A percentile compares a stretch with the other conserved stretches of the same genome.
These are phyloP conservation scores for Lateolabrax maculatus DNA, from an alignment of 2,797 vertebrate species.

Conservation along the genomic window DNA sequence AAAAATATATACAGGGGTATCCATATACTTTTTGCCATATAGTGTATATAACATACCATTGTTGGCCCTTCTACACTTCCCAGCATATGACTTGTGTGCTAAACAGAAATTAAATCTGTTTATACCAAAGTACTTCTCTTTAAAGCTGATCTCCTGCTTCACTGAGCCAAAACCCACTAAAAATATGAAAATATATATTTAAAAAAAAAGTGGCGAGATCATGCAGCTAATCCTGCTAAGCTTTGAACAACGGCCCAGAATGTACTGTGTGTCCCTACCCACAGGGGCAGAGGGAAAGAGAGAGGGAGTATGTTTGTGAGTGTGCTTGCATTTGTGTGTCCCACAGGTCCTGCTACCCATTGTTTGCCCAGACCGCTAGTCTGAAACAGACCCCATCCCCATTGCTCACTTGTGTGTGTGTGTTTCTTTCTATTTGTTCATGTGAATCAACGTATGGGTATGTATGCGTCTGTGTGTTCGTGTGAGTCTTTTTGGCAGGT, in stretches of 20 bases:
- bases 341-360: slow-evolving; percentile 53
- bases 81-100: slow-evolving; percentile 27
- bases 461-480: slow-evolving; percentile 1
- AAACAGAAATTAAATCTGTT: slow-evolving; percentile 19
- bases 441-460: slow-evolving; percentile 10
- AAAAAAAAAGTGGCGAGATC: slow-evolving; percentile 56
- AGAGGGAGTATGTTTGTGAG: slow-evolving; percentile 26
- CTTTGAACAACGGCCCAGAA: slow-evolving; percentile 75
- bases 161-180: slow-evolving; percentile 51
- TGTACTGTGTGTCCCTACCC: slow-evolving; percentile 61
- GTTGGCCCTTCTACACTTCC: not conserved
- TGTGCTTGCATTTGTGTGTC: slow-evolving; percentile 28
- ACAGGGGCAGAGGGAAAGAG: slow-evolving; percentile 46
- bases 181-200: slow-evolving; percentile 64
- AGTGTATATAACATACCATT: not conserved
- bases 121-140: slow-evolving; percentile 40
- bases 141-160: slow-evolving; percentile 36
- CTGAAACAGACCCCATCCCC: slow-evolving; percentile 38
- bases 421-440: slow-evolving; percentile 24
- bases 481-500: slow-evolving; percentile 26
- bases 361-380: slow-evolving; percentile 31
- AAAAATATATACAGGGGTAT: not conserved
- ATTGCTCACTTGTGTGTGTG: slow-evolving; percentile 24
- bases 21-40: too few species aligned
- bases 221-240: slow-evolving; percentile 73